Evolutionary conservation across 2,888 invertebrate genomes (phyloP), one percentile per base, ranked within the genome.

Genomic region (Gandaritis pyraliata): DNA sequence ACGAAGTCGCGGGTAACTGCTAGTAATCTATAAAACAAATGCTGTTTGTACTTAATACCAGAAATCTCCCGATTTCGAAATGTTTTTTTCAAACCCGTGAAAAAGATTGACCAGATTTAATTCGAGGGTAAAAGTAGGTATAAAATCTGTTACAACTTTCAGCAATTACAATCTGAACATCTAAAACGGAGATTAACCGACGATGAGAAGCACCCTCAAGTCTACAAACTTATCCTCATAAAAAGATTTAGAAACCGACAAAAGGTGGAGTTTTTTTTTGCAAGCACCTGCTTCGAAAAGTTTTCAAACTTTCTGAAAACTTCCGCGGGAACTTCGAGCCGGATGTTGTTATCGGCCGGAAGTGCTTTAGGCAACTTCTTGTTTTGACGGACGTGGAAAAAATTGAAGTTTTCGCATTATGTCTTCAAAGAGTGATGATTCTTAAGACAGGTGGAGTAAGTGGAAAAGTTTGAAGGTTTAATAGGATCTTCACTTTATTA

Each of bases 271-370:
- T n/a, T 79, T 78, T 82, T 89, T 91, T 91, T 91, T 86, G 68
- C 80, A 77, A 83, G 85, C 91, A 91, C 91, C 91, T 91, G 91
- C 86, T 78, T 69, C 56, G 68, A 57, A 64, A 74, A 78, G 78
- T 78, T 55, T 38, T 38, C 29, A 46, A 70, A 86, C 76, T 79
- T 86, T 75, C 51, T 64, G 65, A 78, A 67, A 86, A 85, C 73
- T 87, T 86, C 68, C 61, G 61, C 57, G 64, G 71, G 83, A 88
- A 77, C 85, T 89, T 85, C 74, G 76, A 78, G 76, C 83, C 86
- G 90, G 90, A 91, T 89, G 91, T 88, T 92, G 91, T 91, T 92
- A 92, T 91, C 91, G 88, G 90, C 88, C 90, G 91, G 91, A 92
- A 90, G 86, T 85, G 91, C 91, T 92, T 89, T 89, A 83, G 89